phyloP scores from a whole-genome alignment of 2,888 invertebrate genomes.

The Tachina lurida region DNA sequence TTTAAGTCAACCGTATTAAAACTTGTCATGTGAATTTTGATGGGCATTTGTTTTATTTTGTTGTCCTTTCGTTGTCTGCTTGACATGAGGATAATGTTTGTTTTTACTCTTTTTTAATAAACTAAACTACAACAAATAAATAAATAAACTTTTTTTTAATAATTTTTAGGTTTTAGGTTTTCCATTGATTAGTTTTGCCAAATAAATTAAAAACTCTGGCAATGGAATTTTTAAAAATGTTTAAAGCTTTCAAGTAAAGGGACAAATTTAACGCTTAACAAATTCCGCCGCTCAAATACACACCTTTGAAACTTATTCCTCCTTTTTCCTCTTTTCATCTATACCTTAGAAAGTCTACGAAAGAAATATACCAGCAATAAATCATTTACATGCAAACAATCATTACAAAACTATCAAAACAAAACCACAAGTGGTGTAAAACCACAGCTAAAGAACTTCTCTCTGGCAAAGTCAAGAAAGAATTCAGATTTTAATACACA shows the following conservation, averaged over 20 bases:
- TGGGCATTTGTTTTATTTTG: conserved; percentile 54
- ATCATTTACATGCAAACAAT: conserved; percentile 41
- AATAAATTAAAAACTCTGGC: neutral
- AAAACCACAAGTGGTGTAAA: conserved; percentile 60
- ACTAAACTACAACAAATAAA: neutral
- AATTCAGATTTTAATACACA: conserved; percentile 42
- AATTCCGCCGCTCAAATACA: neutral
- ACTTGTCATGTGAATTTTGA: conserved; percentile 61
- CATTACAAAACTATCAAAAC: conserved; percentile 30
- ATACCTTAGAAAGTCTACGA: neutral
- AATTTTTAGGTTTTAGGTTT: neutral
- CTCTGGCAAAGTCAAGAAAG: conserved; percentile 9
- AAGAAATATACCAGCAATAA: conserved; percentile 9
- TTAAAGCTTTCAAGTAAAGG: neutral
- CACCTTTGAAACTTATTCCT: neutral
- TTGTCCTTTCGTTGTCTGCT: neutral
- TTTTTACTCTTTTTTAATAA: neutral
- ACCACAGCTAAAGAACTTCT: conserved; percentile 52
- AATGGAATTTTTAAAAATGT: neutral
- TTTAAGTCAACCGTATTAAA: conserved; percentile 38
- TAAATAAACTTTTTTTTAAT: neutral
- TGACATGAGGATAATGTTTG: conserved; percentile 41
- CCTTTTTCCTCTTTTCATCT: neutral
- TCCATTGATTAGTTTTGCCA: neutral
- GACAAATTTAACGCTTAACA: neutral